Conservation (phyloP, 2,797 vertebrate species). For the Amblyraja radiata region DNA sequence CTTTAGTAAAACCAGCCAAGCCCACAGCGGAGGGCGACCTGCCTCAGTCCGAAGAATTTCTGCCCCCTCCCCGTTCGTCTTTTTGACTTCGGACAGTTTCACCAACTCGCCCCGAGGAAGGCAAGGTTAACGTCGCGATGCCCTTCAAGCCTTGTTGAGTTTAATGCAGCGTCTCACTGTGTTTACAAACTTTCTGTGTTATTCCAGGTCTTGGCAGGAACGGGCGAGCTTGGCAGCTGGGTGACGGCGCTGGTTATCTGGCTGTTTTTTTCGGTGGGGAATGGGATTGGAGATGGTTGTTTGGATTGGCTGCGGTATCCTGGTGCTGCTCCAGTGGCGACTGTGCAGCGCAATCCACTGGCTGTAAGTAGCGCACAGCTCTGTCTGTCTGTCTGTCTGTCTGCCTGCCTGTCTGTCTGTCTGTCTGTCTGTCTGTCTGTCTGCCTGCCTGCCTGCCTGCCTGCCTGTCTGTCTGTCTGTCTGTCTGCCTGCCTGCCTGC, state of each 20-base stretch:
- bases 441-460: neutral
- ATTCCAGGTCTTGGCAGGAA: neutral
- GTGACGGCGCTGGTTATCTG: neutral
- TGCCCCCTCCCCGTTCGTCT: neutral
- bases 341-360: slow-evolving; percentile 45
- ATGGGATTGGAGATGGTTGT: neutral
- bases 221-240: neutral
- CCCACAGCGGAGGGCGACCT: neutral
- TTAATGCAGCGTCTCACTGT: neutral
- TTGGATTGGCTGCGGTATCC: neutral
- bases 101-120: neutral
- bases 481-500: neutral
- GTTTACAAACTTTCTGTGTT: neutral
- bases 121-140: neutral
- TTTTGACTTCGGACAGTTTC: neutral
- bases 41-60: neutral
- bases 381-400: no score
- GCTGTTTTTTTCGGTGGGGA: neutral
- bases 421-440: no score
- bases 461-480: neutral
- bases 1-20: no score
- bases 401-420: neutral
- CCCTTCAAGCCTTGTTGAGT: neutral
- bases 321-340: neutral
- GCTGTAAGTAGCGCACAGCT: slow-evolving; percentile 48